Evolutionary conservation across 2,797 vertebrate species (phyloP), one percentile per base, ranked within the genome.

Genomic region (Neoniphon sammara): DNA sequence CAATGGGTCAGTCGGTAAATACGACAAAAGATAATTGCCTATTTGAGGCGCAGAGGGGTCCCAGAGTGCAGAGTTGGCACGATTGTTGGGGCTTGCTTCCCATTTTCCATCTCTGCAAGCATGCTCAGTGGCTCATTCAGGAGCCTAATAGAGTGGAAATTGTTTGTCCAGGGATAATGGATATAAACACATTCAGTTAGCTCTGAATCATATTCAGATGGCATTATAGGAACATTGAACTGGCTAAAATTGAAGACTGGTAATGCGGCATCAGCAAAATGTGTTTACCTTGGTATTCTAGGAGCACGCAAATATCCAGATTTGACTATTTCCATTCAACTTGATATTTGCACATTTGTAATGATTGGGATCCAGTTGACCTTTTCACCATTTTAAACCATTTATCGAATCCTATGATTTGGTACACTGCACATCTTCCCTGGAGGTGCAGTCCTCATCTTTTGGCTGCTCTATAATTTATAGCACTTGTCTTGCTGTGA

Each of bases 391-490:
- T 56, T 87, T 85, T 85, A 86, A 88, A 84, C 69, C 84, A 66
- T 86, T 85, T 85, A 67, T 74, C 80, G 64, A 80, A 76, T 80
- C 75, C 66, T 56, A 50, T 53, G 66, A 86, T 87, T 69, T 76
- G 81, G 72, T 82, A 27, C 82, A 67, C 79, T 80, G 84, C 73
- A 59, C 59, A 66, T 82, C 64, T 63, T 77, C 85, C 83, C 86
- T 44, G 70, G 88, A 90, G 88, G 84, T 63, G 56, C 59, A 57
- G 76, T 88, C 80, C 77, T 79, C 68, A 75, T 84, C 84, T 73
- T 70, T 69, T 71, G 59, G 58, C 82, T 90, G 72, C 85, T 88
- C 75, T 74, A 86, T 93, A 87, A 91, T 93, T 93, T 89, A 92
- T 88, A 73, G 78, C 72, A 50, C 81, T 83, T 86, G 78, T 84